Percentiles rank a stretch among this genome's conserved stretches.
Conservation (phyloP, 2,113 vertebrate genomes). For the Macrotis lagotis region DNA sequence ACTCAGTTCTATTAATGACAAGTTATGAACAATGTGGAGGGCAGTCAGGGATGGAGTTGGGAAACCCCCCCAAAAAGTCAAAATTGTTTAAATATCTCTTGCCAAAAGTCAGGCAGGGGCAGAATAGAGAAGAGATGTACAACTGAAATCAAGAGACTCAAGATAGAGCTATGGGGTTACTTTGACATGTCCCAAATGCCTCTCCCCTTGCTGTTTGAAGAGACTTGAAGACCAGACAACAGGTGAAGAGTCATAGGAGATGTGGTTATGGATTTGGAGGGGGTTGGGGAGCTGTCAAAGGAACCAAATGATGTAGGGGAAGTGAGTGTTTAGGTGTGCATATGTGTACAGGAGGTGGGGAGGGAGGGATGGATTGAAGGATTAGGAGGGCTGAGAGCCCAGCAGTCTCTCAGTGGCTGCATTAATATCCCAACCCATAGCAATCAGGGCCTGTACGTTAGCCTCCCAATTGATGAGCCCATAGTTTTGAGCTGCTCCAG, state of each 20-base stretch:
- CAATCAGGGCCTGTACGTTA: constrained; percentile 89
- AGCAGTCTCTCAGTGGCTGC: constrained; percentile 89
- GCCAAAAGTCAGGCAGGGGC: not conserved
- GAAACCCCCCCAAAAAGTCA: not conserved
- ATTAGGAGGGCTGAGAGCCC: constrained; percentile 89
- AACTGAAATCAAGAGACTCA: constrained; percentile 21
- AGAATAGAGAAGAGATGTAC: constrained; percentile 3
- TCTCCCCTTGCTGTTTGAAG: constrained; percentile 22
- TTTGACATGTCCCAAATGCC: not conserved
- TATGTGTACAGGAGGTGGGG: not conserved
- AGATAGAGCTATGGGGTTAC: constrained; percentile 9
- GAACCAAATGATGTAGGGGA: constrained; percentile 1
- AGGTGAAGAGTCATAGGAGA: constrained; percentile 9
- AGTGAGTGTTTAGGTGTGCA: not conserved
- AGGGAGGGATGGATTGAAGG: constrained; percentile 24
- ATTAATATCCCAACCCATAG: constrained; percentile 89
- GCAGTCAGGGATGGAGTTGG: not conserved
- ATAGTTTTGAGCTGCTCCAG: constrained; percentile 91
- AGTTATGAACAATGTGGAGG: not conserved
- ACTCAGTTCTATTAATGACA: not conserved
- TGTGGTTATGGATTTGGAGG: not conserved
- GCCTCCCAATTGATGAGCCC: constrained; percentile 89
- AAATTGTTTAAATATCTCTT: not conserved
- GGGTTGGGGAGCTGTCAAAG: constrained; percentile 14
- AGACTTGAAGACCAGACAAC: constrained; percentile 24